These are phyloP conservation scores for Phalacrocorax pelagicus DNA, from an alignment of 2,113 vertebrate genomes.

Conservation along the genomic window DNA sequence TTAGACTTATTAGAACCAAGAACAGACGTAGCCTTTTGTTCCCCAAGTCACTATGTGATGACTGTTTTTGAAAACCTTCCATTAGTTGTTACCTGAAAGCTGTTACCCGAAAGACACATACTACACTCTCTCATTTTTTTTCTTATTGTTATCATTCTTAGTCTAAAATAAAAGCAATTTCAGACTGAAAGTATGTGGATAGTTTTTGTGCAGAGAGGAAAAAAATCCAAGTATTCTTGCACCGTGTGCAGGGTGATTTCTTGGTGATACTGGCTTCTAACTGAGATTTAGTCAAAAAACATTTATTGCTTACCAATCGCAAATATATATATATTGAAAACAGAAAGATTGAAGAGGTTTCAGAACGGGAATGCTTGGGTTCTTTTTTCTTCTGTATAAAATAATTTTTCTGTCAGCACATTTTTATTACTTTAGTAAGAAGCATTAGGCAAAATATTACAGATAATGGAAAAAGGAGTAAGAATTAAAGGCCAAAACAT, in stretches of 20 bases:
- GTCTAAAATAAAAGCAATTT: neutral
- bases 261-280: neutral
- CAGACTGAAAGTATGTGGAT: neutral
- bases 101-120: neutral
- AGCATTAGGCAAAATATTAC: neutral
- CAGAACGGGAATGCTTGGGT: neutral
- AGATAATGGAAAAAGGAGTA: neutral
- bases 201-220: neutral
- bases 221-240: neutral
- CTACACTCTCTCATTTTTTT: neutral
- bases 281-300: neutral
- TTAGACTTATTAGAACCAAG: neutral
- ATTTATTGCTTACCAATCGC: neutral
- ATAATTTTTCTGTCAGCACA: neutral
- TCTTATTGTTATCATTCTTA: neutral
- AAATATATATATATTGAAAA: neutral
- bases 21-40: neutral
- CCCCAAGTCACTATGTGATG: neutral
- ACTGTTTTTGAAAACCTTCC: neutral
- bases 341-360: neutral
- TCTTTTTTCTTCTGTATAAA: neutral
- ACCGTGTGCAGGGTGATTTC: neutral
- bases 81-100: neutral
- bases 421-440: neutral
- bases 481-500: neutral